Conservation (phyloP, 2,888 invertebrate species). For the Drosophila sordidapex region DNA sequence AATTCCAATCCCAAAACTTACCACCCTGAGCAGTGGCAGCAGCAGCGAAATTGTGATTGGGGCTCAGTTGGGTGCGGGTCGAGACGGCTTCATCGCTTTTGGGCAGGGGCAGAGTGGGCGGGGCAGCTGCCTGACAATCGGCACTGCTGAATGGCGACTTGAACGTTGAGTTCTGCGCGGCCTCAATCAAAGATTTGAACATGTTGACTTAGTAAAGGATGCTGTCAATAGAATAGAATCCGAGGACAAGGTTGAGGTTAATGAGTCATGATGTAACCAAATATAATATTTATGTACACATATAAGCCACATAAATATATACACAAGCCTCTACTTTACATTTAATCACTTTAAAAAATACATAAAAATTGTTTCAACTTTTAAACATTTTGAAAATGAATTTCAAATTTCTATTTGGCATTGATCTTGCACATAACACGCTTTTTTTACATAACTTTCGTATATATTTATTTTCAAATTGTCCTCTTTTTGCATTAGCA, state of each 20-base stretch:
- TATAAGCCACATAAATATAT: not conserved
- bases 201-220: slow-evolving; percentile 64
- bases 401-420: slow-evolving; percentile 7
- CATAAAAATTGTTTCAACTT: not conserved
- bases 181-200: slow-evolving; percentile 87
- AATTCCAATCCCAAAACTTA: slow-evolving; percentile 47
- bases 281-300: not conserved
- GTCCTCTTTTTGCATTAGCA: slow-evolving; percentile 44
- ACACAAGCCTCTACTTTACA: not conserved
- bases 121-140: slow-evolving; percentile 86
- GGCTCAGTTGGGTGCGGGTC: slow-evolving; percentile 61
- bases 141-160: slow-evolving; percentile 87
- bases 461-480: slow-evolving; percentile 29
- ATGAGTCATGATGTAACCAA: slow-evolving; percentile 67
- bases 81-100: slow-evolving; percentile 48
- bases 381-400: not conserved
- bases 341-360: not conserved
- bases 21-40: slow-evolving; percentile 80
- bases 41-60: slow-evolving; percentile 82
- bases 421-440: slow-evolving; percentile 49
- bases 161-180: slow-evolving; percentile 88
- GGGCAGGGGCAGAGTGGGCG: slow-evolving; percentile 46
- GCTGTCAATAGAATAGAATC: slow-evolving; percentile 14
- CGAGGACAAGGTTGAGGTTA: slow-evolving; percentile 52
- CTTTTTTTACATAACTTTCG: slow-evolving; percentile 68